Percentiles rank a stretch among this genome's conserved stretches.
Conservation (phyloP, 1,140 invertebrate species). For the Ceratoteleas bidentatus region DNA sequence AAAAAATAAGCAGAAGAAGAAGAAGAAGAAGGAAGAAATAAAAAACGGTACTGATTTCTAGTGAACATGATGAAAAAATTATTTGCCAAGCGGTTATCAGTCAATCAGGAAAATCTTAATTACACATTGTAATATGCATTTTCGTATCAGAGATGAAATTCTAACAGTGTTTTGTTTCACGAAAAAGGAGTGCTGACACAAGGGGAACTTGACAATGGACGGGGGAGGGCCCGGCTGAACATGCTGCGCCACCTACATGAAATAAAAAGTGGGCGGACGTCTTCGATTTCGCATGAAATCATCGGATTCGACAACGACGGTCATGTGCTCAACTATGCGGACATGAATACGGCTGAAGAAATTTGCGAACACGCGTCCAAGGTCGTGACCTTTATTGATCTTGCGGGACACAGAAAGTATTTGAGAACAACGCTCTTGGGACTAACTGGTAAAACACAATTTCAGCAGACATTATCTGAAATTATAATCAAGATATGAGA, state of each 20-base stretch:
- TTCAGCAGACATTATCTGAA: no score
- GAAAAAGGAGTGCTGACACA: constrained; percentile 93
- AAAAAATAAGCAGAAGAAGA: no score
- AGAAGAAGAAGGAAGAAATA: no score
- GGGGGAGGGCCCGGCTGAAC: constrained; percentile 95
- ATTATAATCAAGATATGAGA: no score
- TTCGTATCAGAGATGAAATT: neutral
- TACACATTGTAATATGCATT: neutral
- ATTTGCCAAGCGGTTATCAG: constrained; percentile 17
- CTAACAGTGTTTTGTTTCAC: neutral
- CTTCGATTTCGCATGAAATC: constrained; percentile 97
- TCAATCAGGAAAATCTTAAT: constrained; percentile 40
- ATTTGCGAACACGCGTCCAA: constrained; percentile 95
- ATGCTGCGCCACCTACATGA: constrained; percentile 98
- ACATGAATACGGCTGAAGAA: constrained; percentile 95
- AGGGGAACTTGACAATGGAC: constrained; percentile 96
- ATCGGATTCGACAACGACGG: constrained; percentile 94
- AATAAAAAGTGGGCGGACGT: constrained; percentile 96
- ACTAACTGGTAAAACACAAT: constrained; percentile 83
- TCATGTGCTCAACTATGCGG: constrained; percentile 89
- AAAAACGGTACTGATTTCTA: neutral
- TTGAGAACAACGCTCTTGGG: constrained; percentile 97
- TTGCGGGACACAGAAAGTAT: constrained; percentile 98
- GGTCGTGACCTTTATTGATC: constrained; percentile 96
- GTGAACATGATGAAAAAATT: neutral